Evolutionary conservation across 2,113 vertebrate species (phyloP).

Genomic region (Hippocampus comes): DNA sequence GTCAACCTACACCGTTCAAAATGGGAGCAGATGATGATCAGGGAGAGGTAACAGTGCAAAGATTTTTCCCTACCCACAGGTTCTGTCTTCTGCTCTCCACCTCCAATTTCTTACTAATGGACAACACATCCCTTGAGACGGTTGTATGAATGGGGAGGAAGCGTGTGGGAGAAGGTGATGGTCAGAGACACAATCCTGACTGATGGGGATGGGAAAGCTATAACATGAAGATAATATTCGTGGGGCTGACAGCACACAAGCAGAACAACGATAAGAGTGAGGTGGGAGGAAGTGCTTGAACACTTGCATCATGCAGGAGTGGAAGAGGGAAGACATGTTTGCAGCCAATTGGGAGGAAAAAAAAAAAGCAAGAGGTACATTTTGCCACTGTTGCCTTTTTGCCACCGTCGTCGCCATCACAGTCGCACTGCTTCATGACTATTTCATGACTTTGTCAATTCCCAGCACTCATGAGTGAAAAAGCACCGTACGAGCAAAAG

Average conservation of each 20-base stretch:
- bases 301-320: constrained; percentile 25
- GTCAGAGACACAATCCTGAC: constrained; percentile 20
- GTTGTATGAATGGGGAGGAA: neutral
- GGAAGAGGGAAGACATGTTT: constrained; percentile 5
- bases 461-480: constrained; percentile 42
- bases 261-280: constrained; percentile 10
- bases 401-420: constrained; percentile 45
- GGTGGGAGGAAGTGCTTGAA: constrained; percentile 9
- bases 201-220: constrained; percentile 39
- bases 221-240: constrained; percentile 31
- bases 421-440: constrained; percentile 52
- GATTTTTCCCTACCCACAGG: constrained; percentile 23
- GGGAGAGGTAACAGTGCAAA: constrained; percentile 43
- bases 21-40: constrained; percentile 20
- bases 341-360: constrained; percentile 11
- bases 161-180: constrained; percentile 9
- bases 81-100: constrained; percentile 17
- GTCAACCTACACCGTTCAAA: neutral
- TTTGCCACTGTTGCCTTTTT: constrained; percentile 32
- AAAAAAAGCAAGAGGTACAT: neutral
- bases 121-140: constrained; percentile 60
- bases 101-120: constrained; percentile 63
- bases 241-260: constrained; percentile 11
- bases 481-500: constrained; percentile 28
- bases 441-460: constrained; percentile 60